Evolutionary conservation across 2,888 invertebrate genomes (phyloP), one percentile per base, ranked within the genome.

Genomic region (Teinopalpus imperialis): DNA sequence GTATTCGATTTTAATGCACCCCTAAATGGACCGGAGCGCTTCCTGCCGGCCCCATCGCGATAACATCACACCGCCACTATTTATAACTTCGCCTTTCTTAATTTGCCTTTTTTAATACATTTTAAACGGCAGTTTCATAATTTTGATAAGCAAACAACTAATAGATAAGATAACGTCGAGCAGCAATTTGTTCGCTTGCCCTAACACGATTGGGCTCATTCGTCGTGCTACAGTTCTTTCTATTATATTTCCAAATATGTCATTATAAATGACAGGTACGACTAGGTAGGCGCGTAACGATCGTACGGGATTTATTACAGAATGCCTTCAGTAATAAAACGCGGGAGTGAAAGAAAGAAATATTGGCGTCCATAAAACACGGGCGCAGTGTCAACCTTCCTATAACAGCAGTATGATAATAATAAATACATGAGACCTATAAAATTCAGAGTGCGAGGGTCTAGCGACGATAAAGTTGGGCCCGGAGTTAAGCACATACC

Each of bases 1-100:
- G 87, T 86, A 89, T 89, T 78, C 83, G 87, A 83, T 88, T 89
- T 89, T 89, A 89, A 89, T 89, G 87, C 88, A 89, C 85, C 89
- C 88, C 75, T 89, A 88, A 89, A 89, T 86, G 81, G 81, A 77
- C 73, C 69, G 83, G 82, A 81, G 83, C 82, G 86, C 81, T 88
- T 87, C 88, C 88, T 85, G 86, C 80, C 79, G 68, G 69, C 67
- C 70, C 54, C 73, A 58, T 75, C 72, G 69, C 74, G 44, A 45
- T 45, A 39, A 13, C 44, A 45, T 45, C 44, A 9, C 26, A 9
- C 18, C 24, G 20, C 69, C 69, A 72, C 78, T 78, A 85, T 86
- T 83, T 86, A 83, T 74, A 75, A 77, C 66, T 70, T 64, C 69
- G 66, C 67, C 70, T 66, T 72, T 71, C 76, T 68, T 67, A 67